Base-by-base conservation (phyloP, 2,113 vertebrate genomes). In the Phoxinus phoxinus region DNA sequence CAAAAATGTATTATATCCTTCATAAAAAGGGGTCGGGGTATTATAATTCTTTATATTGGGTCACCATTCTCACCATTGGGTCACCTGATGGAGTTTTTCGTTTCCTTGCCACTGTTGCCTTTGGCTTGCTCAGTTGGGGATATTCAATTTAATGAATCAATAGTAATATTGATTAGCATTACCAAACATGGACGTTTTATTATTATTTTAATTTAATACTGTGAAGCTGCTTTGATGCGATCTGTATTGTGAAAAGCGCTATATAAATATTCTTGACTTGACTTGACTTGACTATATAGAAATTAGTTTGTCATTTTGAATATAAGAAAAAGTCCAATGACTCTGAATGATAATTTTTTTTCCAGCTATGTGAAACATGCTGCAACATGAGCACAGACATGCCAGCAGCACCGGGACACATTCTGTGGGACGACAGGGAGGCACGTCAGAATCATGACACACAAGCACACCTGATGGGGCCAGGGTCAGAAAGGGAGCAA, bases 381-480 rank as follows among this genome's bases (percentile, higher is more conserved):
- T 48, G 79, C 80, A 81, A 81, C 61, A 51, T 35, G 80, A 69
- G 44, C 11, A 21, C 78, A 56, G 65, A 83, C 65, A 51, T 67
- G 80, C 37, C 58, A 81, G 58, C 78, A 81, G 8, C n/a, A 17
- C 7, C 5, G 2, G 25, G 41, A 69, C 5, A 67, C 25, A 51
- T 30, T 81, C 80, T 32, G 41, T 1, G 10, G 61, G 32, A 15
- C 2, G 67, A 73, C 21, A 63, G 19, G 30, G 32, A 53, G 19
- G 41, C n/a, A 30, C 1, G 58, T 80, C 25, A 61, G 11, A 65
- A n/a, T n/a, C 56, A 35, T 79, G 65, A 72, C 46, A 83, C 67
- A 25, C 37, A 76, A 61, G 27, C n/a, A 37, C 51, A 71, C n/a
- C 19, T 83, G 51, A 27, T 15, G 51, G 73, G 37, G 13, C 72